A percentile compares a stretch with the other conserved stretches of the same genome.
Conservation (phyloP, 2,888 invertebrate genomes). For the Lithophane semibrunnea region DNA sequence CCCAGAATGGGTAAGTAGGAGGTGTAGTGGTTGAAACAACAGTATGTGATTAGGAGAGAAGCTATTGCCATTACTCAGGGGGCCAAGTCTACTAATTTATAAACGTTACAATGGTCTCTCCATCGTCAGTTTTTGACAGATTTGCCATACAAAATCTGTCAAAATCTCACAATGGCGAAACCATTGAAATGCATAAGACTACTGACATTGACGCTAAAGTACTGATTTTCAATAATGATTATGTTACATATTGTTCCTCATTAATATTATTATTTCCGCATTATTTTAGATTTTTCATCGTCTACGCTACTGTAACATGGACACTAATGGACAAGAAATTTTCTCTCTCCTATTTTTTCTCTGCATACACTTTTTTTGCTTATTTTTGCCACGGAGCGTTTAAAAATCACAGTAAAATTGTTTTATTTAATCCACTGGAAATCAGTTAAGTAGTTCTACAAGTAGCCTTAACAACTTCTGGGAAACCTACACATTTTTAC, state of each 20-base stretch:
- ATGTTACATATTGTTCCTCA: not conserved
- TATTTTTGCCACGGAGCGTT: not conserved
- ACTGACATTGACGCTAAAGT: not conserved
- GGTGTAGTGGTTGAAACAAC: not conserved
- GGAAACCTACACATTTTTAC: not conserved
- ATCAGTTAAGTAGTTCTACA: not conserved
- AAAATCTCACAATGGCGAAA: too few species aligned
- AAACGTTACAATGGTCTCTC: too few species aligned
- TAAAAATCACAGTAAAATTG: not conserved
- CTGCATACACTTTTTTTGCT: not conserved
- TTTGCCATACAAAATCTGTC: too few species aligned
- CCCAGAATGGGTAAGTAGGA: not conserved
- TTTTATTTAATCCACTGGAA: not conserved
- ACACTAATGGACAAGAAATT: not conserved
- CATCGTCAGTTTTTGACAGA: too few species aligned
- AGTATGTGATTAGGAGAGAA: not conserved
- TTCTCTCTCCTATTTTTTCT: not conserved
- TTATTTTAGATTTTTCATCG: not conserved
- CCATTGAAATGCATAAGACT: not conserved
- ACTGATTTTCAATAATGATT: not conserved
- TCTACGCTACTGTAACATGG: not conserved
- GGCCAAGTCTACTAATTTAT: too few species aligned
- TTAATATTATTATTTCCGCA: too few species aligned
- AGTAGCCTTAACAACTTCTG: not conserved
- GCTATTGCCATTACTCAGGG: not conserved